phyloP scores from a whole-genome alignment of 2,888 invertebrate genomes.

The Agrotis puta region DNA sequence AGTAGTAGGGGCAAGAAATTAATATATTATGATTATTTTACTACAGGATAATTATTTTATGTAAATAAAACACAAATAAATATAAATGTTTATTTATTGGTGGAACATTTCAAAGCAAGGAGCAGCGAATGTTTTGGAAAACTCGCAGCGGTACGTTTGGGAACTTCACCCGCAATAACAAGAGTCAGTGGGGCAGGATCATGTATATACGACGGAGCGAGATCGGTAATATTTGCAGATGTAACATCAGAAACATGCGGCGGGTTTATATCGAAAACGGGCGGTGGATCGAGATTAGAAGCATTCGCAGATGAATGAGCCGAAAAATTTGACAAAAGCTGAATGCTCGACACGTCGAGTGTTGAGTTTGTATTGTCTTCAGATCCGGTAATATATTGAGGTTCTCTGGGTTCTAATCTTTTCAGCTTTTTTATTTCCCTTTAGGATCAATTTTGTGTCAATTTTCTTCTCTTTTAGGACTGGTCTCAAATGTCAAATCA shows the following conservation, averaged over 20 bases:
- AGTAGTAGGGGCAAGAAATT: slow-evolving; percentile 24
- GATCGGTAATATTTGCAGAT: slow-evolving; percentile 26
- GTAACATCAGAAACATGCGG: slow-evolving; percentile 25
- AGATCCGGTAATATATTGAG: slow-evolving; percentile 48
- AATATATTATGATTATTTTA: slow-evolving; percentile 8
- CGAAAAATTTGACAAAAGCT: slow-evolving; percentile 32
- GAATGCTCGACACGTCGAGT: slow-evolving; percentile 28
- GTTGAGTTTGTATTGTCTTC: slow-evolving; percentile 40
- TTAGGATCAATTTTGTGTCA: slow-evolving; percentile 26
- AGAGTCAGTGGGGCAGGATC: slow-evolving; percentile 25
- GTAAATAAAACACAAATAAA: slow-evolving; percentile 18
- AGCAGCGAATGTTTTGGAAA: slow-evolving; percentile 14
- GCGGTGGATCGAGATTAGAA: slow-evolving; percentile 4
- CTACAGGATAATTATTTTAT: slow-evolving; percentile 14
- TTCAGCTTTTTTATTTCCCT: slow-evolving; percentile 34
- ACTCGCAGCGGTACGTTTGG: slow-evolving; percentile 16
- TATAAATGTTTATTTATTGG: slow-evolving; percentile 7
- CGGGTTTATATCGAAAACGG: slow-evolving; percentile 7
- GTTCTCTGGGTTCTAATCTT: slow-evolving; percentile 43
- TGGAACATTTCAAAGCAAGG: slow-evolving; percentile 15
- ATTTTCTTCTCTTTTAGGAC: slow-evolving; percentile 21
- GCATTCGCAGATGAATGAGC: slow-evolving; percentile 23
- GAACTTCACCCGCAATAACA: slow-evolving; percentile 27
- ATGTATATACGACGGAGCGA: slow-evolving; percentile 24
- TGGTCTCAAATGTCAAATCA: slow-evolving; percentile 23